phyloP scores from a whole-genome alignment of 2,797 vertebrate species.

The Macropodus opercularis region DNA sequence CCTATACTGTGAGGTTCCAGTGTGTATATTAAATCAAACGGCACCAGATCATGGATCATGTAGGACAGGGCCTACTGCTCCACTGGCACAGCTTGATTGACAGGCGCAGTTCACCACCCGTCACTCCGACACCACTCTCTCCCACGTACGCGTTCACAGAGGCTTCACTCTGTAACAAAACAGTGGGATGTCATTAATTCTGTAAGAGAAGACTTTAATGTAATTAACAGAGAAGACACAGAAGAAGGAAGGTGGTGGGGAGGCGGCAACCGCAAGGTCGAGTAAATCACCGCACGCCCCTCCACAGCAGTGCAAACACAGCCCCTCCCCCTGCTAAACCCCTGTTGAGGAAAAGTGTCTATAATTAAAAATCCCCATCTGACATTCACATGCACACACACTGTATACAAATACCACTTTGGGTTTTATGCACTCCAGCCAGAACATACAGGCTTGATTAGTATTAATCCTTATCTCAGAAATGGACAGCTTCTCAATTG shows the following conservation, averaged over 20 bases:
- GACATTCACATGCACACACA: conserved; percentile 20
- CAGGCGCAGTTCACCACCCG: conserved; percentile 18
- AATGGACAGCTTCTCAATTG: conserved; percentile 73
- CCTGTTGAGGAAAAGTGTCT: conserved; percentile 59
- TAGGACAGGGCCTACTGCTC: neutral
- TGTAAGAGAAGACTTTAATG: conserved; percentile 64
- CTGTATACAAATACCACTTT: conserved; percentile 36
- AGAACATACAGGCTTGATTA: conserved; percentile 67
- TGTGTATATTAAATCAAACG: neutral
- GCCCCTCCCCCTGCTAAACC: conserved; percentile 11
- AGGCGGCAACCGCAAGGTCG: conserved; percentile 37
- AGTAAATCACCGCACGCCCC: conserved; percentile 54
- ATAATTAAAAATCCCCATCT: conserved; percentile 72
- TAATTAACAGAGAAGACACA: conserved; percentile 70
- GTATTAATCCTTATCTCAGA: conserved; percentile 74
- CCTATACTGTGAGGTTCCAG: neutral
- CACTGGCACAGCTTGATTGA: conserved; percentile 21
- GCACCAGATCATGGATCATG: neutral
- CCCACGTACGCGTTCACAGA: conserved; percentile 5
- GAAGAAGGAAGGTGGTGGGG: conserved; percentile 14
- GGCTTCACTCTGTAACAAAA: conserved; percentile 50
- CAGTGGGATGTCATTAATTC: conserved; percentile 70
- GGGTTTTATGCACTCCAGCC: conserved; percentile 50
- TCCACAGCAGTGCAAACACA: conserved; percentile 17
- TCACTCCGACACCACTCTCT: conserved; percentile 6